Percentiles rank a stretch among this genome's conserved stretches.
Evolutionary conservation across 2,113 vertebrate species (phyloP).

Genomic region (Albula glossodonta): DNA sequence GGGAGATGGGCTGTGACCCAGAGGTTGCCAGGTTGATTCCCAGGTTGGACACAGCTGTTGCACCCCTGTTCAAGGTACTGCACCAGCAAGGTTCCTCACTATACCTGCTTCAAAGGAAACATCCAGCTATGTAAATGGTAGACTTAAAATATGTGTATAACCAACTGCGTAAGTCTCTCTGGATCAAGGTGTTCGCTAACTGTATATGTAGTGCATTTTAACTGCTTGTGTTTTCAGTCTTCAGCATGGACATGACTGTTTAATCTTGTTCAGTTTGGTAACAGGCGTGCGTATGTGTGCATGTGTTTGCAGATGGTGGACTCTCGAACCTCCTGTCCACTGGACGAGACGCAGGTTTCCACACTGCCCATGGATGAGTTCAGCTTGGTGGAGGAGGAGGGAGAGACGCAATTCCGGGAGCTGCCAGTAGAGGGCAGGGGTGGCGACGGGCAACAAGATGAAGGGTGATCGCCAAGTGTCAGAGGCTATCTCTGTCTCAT

Average conservation of each 20-base stretch:
- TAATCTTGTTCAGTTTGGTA: not conserved
- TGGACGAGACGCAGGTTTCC: constrained; percentile 76
- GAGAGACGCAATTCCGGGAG: constrained; percentile 57
- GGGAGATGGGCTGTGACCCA: no score
- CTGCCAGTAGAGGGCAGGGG: constrained; percentile 47
- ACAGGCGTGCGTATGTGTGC: not conserved
- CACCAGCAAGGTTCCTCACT: no score
- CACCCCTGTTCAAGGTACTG: no score
- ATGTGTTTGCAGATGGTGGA: constrained; percentile 56
- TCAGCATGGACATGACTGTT: not conserved
- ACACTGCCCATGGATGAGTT: constrained; percentile 78
- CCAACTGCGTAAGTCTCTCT: no score
- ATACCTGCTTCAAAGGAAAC: no score
- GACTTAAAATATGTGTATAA: no score
- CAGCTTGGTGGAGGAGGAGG: constrained; percentile 71
- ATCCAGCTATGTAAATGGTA: no score
- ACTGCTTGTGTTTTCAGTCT: not conserved
- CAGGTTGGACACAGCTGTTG: no score
- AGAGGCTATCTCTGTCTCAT: constrained; percentile 8
- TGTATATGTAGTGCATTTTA: not conserved
- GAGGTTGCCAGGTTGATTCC: no score
- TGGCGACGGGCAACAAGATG: constrained; percentile 37
- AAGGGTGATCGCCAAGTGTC: constrained; percentile 56
- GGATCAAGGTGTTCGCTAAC: no score
- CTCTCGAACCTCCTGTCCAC: constrained; percentile 30